Evolutionary conservation across 2,888 invertebrate genomes (phyloP).

Genomic region (Rhogogaster chlorosoma): DNA sequence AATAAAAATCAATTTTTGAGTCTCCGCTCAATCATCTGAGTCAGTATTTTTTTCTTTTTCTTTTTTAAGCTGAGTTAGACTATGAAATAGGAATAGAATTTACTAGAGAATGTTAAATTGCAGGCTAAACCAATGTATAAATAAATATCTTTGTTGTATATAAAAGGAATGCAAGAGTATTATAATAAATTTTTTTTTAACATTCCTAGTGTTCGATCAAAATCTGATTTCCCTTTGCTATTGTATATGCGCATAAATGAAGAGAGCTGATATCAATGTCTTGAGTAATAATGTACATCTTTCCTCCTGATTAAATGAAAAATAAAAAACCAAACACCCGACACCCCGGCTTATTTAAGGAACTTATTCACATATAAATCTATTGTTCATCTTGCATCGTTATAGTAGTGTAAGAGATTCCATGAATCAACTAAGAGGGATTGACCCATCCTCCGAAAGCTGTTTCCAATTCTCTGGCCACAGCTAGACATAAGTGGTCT

Average conservation of each 20-base stretch:
- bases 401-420: not conserved
- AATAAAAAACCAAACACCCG: not conserved
- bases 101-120: not conserved
- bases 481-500: constrained; percentile 87
- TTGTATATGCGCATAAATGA: not conserved
- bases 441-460: constrained; percentile 87
- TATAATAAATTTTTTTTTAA: too few species aligned
- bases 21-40: not conserved
- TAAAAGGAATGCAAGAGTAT: not conserved
- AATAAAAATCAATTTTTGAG: not conserved
- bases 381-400: not conserved
- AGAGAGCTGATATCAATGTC: not conserved
- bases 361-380: not conserved
- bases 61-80: not conserved
- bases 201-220: too few species aligned
- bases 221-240: not conserved
- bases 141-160: not conserved
- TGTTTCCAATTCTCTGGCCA: constrained; percentile 85
- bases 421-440: constrained; percentile 74
- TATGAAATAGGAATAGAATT: not conserved
- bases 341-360: not conserved
- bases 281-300: not conserved
- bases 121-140: not conserved
- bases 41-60: not conserved
- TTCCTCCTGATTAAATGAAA: not conserved